These are phyloP conservation scores for Zosterops hypoxanthus DNA, from an alignment of 2,113 vertebrate genomes.

Conservation along the genomic window DNA sequence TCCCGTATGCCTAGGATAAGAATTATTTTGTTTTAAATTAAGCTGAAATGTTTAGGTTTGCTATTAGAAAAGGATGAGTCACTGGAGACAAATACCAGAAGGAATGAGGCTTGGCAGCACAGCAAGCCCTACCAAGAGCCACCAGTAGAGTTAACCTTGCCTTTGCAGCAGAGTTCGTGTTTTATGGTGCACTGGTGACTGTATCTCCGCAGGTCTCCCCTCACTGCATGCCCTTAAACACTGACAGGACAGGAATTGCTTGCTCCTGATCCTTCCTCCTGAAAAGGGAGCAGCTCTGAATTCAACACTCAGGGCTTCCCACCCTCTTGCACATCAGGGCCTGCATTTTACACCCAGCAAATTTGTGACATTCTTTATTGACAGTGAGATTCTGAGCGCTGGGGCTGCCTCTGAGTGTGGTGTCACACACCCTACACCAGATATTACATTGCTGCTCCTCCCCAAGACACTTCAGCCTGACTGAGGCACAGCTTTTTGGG, in stretches of 20 bases:
- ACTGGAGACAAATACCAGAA: background rate
- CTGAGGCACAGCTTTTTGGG: background rate
- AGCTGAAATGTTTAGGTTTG: constrained; percentile 4
- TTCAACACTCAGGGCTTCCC: background rate
- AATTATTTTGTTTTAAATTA: background rate
- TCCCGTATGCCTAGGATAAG: background rate
- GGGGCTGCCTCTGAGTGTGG: background rate
- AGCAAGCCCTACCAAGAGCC: background rate
- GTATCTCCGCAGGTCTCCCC: background rate
- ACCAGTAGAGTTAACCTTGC: background rate
- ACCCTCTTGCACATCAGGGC: background rate
- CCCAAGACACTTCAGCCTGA: background rate
- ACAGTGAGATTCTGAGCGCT: accelerated
- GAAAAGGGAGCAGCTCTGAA: background rate
- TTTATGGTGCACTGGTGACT: background rate
- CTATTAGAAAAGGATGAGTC: background rate
- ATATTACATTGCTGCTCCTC: background rate
- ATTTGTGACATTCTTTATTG: accelerated
- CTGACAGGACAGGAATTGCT: background rate
- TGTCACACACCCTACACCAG: background rate
- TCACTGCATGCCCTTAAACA: background rate
- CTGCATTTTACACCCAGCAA: background rate
- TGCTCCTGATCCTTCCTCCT: background rate
- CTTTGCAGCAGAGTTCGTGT: background rate
- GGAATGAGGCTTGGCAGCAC: background rate